phyloP scores from a whole-genome alignment of 2,113 vertebrate species.

The Anas platyrhynchos region DNA sequence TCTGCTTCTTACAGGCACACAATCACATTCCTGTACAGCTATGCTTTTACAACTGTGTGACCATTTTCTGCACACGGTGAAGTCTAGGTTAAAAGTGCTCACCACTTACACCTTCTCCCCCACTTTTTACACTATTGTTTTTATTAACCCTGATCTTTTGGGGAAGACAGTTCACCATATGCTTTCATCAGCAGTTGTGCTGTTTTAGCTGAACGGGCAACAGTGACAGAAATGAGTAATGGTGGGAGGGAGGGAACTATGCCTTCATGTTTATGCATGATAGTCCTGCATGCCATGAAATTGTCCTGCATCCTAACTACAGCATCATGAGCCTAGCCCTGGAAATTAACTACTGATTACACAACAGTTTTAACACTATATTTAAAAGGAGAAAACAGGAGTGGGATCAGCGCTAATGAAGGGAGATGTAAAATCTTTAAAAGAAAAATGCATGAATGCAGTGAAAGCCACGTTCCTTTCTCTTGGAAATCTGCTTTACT shows the following conservation, averaged over 20 bases:
- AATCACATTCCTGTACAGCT: neutral
- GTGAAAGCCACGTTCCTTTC: neutral
- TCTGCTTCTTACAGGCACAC: neutral
- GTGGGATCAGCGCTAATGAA: neutral
- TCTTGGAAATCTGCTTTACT: neutral
- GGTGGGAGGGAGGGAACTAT: rapidly evolving
- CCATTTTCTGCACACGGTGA: neutral
- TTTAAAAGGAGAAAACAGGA: neutral
- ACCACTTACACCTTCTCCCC: neutral
- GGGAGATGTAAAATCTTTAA: neutral
- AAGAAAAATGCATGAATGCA: neutral
- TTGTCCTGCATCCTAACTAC: neutral
- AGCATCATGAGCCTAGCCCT: neutral
- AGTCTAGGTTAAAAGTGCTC: neutral
- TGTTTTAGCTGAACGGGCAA: neutral
- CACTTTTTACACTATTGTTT: neutral
- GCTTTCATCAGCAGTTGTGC: conserved; percentile 4
- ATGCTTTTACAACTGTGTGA: neutral
- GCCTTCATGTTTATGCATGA: rapidly evolving
- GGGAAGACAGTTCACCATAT: neutral
- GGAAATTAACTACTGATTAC: neutral
- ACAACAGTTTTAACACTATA: neutral
- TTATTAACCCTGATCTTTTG: conserved; percentile 30
- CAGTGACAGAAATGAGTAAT: neutral
- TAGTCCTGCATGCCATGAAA: neutral